A percentile compares a stretch with the other conserved stretches of the same genome.
These are phyloP conservation scores for Adela reaumurella DNA, from an alignment of 2,888 invertebrate species.

Conservation along the genomic window DNA sequence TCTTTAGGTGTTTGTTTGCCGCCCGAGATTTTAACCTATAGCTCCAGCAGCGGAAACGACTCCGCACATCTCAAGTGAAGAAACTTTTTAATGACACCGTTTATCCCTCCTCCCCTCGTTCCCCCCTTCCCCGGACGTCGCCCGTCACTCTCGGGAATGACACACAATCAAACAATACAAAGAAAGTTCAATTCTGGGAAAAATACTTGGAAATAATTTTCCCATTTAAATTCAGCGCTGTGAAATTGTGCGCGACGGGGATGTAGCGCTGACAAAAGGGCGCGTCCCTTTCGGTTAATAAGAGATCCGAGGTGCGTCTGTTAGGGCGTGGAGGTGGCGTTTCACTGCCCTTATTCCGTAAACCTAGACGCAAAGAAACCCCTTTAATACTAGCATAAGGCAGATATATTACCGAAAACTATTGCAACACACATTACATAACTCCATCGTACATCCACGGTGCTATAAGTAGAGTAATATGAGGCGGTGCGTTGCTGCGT, in stretches of 20 bases:
- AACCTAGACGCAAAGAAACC: too few species aligned
- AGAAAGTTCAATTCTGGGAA: constrained; percentile 50
- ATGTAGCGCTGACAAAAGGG: neutral
- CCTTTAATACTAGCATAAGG: too few species aligned
- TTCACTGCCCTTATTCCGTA: too few species aligned
- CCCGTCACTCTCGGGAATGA: constrained; percentile 22
- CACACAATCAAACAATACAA: constrained; percentile 57
- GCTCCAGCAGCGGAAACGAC: too few species aligned
- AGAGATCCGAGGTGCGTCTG: neutral
- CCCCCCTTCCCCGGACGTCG: neutral
- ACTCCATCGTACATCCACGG: too few species aligned
- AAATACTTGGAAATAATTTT: constrained; percentile 55
- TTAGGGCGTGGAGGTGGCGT: neutral
- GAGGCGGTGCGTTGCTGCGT: too few species aligned
- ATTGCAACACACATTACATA: too few species aligned
- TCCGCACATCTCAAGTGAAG: neutral
- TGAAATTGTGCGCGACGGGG: neutral
- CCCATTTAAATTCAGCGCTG: constrained; percentile 47
- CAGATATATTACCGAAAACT: too few species aligned
- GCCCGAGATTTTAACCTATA: too few species aligned
- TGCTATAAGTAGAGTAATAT: too few species aligned
- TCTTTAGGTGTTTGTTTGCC: too few species aligned
- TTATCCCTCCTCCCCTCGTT: neutral
- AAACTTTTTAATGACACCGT: neutral
- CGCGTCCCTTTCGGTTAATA: neutral